phyloP scores from a whole-genome alignment of 2,888 invertebrate species.

The Nomada fucata region DNA sequence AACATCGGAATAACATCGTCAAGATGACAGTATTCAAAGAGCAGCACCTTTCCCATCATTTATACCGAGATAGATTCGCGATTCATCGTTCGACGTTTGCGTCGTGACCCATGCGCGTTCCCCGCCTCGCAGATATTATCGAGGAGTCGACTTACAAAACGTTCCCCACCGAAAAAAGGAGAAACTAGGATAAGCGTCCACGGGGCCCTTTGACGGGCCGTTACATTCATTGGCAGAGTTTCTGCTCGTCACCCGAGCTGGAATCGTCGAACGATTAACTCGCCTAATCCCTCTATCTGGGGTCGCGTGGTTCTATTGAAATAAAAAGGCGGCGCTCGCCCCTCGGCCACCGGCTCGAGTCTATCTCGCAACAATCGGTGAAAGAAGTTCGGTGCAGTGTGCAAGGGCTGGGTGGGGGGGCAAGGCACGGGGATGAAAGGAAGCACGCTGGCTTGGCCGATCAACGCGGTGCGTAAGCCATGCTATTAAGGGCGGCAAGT shows the following conservation, averaged over 20 bases:
- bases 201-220: not conserved
- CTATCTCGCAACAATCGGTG: slow-evolving; percentile 66
- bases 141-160: slow-evolving; percentile 20
- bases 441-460: slow-evolving; percentile 57
- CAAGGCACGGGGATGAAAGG: slow-evolving; percentile 63
- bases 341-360: slow-evolving; percentile 31
- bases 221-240: slow-evolving; percentile 14
- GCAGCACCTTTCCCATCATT: too few relatives aligned
- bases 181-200: not conserved
- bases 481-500: slow-evolving; percentile 81
- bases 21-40: too few relatives aligned
- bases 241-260: slow-evolving; percentile 1
- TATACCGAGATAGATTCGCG: slow-evolving; percentile 31
- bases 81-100: slow-evolving; percentile 51
- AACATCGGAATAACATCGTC: too few relatives aligned
- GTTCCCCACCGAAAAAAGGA: not conserved
- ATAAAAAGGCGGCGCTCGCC: slow-evolving; percentile 61
- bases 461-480: slow-evolving; percentile 77
- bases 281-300: slow-evolving; percentile 57
- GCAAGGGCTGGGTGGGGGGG: slow-evolving; percentile 35
- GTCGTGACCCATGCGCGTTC: not conserved
- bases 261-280: slow-evolving; percentile 62
- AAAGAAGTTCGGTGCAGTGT: slow-evolving; percentile 34
- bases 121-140: slow-evolving; percentile 7
- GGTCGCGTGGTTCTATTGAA: slow-evolving; percentile 58